Evolutionary conservation across 2,888 invertebrate species (phyloP), one percentile per base, ranked within the genome.

Genomic region (Criorhina ranunculi): DNA sequence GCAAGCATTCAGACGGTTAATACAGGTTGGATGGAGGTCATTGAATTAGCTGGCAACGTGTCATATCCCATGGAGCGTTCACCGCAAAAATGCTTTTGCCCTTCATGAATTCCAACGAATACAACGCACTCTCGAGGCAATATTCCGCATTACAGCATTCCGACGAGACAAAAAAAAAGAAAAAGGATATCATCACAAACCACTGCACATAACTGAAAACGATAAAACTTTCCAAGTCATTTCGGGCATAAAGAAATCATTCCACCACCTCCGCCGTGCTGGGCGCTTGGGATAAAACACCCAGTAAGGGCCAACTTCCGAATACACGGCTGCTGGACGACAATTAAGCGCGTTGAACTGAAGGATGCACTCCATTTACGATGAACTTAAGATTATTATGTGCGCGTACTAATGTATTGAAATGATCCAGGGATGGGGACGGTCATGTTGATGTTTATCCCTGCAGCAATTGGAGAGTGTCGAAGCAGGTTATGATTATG

Each of bases 401-500:
- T 15, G 57, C 35, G 15, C 35, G 11, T 12, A 60, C 59, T 31
- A 59, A 69, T 55, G 42, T 35, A 1, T 24, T 17, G 29, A 35
- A 11, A 6, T 35, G 19, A 9, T 11, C 1, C 46, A 29, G 15
- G 31, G n/a, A 2, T 7, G 33, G 31, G n/a, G n/a, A n/a, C n/a
- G n/a, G 62, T 31, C 15, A 44, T 42, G 44, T 11, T 42, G 42
- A 15, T 11, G 9, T 15, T 29, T 9, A 17, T 33, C 31, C 29
- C n/a, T n/a, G 33, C 6, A 57, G 29, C 40, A 46, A 33, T 60
- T 46, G n/a, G 33, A 46, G 51, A 66, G 53, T 40, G 29, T 42
- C 40, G 31, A 60, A 51, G n/a, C n/a, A 51, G 59, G 72, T 60
- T 72, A 42, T 42, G 49, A 72, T 72, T 72, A 49, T 40, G 60